These are phyloP conservation scores for Psylliodes chrysocephalus DNA, from an alignment of 2,888 invertebrate genomes.

Conservation along the genomic window DNA sequence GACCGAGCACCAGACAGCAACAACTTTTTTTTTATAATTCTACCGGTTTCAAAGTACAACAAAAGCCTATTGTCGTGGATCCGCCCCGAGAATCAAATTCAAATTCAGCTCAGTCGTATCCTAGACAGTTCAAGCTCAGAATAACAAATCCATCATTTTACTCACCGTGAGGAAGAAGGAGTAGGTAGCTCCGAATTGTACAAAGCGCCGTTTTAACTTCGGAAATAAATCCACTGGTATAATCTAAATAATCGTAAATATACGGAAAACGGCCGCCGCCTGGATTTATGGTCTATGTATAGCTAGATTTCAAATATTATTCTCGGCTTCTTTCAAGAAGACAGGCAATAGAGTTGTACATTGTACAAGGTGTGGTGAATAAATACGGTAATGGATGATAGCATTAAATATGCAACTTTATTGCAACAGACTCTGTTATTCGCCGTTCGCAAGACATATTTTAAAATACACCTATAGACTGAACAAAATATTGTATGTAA, in stretches of 20 bases:
- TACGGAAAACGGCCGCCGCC: constrained; percentile 14
- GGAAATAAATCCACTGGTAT: constrained; percentile 8
- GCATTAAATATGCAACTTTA: too few relatives aligned
- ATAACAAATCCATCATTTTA: constrained; percentile 25
- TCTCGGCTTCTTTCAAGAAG: too few relatives aligned
- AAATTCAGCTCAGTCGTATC: constrained; percentile 11
- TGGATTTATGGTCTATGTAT: too few relatives aligned
- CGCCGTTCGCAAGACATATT: too few relatives aligned
- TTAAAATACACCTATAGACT: too few relatives aligned
- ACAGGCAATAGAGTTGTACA: too few relatives aligned
- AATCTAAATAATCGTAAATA: constrained; percentile 20
- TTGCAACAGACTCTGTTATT: too few relatives aligned
- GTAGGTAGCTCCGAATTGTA: constrained; percentile 8
- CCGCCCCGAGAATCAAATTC: constrained; percentile 5
- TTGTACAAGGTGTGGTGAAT: too few relatives aligned
- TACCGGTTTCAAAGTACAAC: not conserved
- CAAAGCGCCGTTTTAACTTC: constrained; percentile 5
- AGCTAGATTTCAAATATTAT: too few relatives aligned
- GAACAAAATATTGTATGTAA: too few relatives aligned
- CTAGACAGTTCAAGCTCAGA: constrained; percentile 24
- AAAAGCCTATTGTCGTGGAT: constrained; percentile 15
- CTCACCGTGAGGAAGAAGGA: not conserved
- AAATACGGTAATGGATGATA: too few relatives aligned
- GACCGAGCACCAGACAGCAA: not conserved
- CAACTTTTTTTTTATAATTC: not conserved